Percentiles rank a stretch among this genome's conserved stretches.
These are phyloP conservation scores for Tadarida brasiliensis DNA, from an alignment of 2,797 vertebrate genomes.

Conservation along the genomic window DNA sequence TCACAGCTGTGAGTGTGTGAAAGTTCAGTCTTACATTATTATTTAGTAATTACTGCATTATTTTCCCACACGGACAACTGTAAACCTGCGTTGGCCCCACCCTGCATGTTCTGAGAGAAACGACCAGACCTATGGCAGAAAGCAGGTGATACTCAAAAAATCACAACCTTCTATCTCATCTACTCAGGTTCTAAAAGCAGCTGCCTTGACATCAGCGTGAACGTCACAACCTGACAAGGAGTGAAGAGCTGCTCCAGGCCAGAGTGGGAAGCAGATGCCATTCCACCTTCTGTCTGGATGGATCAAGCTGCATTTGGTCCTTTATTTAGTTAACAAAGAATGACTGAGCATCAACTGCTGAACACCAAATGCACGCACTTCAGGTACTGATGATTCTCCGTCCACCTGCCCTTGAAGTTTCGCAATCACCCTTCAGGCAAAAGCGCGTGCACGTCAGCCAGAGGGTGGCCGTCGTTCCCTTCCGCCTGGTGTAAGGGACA, in stretches of 20 bases:
- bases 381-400: neutral
- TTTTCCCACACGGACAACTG: neutral
- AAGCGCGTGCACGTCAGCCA: neutral
- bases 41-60: neutral
- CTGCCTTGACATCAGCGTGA: conserved; percentile 43
- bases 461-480: neutral
- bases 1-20: neutral
- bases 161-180: neutral
- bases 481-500: neutral
- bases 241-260: neutral
- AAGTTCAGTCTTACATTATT: neutral
- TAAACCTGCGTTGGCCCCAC: neutral
- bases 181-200: conserved; percentile 40
- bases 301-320: conserved; percentile 36
- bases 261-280: conserved; percentile 35
- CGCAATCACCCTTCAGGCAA: neutral
- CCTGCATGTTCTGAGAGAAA: neutral
- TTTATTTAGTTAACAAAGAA: conserved; percentile 64
- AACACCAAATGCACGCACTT: neutral
- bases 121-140: neutral
- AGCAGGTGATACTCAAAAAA: conserved; percentile 31
- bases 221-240: conserved; percentile 60
- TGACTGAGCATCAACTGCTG: conserved; percentile 48
- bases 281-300: conserved; percentile 15
- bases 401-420: neutral